A percentile compares a stretch with the other conserved stretches of the same genome.
phyloP scores from a whole-genome alignment of 2,113 vertebrate genomes.

The Marmota flaviventris region DNA sequence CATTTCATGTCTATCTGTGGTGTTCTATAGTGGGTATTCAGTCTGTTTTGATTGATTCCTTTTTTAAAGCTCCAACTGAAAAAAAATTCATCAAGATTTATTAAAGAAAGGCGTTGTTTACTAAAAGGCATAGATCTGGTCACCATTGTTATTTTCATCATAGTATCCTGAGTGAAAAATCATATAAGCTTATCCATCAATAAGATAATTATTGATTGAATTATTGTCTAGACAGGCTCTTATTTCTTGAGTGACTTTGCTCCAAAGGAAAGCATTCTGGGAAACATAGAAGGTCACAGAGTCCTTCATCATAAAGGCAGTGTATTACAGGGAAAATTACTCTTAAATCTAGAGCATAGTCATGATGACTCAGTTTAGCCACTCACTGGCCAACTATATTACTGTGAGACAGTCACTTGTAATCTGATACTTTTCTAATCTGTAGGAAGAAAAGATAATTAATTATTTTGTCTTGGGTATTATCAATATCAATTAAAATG shows the following conservation, averaged over 20 bases:
- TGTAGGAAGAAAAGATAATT: background rate
- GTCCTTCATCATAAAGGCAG: background rate
- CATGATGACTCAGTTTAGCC: background rate
- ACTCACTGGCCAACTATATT: background rate
- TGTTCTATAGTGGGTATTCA: background rate
- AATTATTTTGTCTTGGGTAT: background rate
- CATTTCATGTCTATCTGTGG: background rate
- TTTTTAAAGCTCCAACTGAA: slow-evolving; percentile 2
- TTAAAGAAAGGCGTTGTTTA: slow-evolving; percentile 27
- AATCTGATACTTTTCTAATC: background rate
- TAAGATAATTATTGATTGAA: background rate
- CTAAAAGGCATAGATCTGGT: background rate
- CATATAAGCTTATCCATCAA: background rate
- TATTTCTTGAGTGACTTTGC: background rate
- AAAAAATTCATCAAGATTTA: background rate
- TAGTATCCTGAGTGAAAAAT: slow-evolving; percentile 29
- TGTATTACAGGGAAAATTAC: too few relatives aligned
- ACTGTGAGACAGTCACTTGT: background rate
- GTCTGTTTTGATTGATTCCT: background rate
- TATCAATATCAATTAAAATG: background rate
- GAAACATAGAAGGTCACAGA: background rate
- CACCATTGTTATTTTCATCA: slow-evolving; percentile 17
- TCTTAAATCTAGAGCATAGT: background rate
- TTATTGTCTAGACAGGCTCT: background rate
- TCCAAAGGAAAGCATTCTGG: background rate